Evolutionary conservation across 2,113 vertebrate genomes (phyloP), one percentile per base, ranked within the genome.

Genomic region (Stegastes partitus): DNA sequence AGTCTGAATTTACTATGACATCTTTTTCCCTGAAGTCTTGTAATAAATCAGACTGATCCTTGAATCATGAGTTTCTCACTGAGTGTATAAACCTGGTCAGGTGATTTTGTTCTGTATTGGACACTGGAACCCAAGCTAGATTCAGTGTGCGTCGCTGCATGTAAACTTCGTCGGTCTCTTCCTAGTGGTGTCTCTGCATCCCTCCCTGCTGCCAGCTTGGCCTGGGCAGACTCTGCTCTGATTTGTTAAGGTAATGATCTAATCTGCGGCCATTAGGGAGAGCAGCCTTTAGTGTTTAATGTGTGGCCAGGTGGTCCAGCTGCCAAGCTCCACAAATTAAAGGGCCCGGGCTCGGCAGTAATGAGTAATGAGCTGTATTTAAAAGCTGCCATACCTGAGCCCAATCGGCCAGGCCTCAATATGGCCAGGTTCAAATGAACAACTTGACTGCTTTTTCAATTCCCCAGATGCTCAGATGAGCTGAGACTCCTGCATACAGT

Each of bases 231-330:
- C 68, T 89, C 70, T 68, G 68, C 76, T 74, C 79, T 89, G 47
- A 54, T 92, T 94, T 92, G 93, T 89, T 93, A 92, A 84, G 77
- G 89, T 95, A 91, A 84, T 90, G 89, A 91, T 93, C 92, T 93
- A 85, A 93, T 94, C 91, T 90, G 74, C 66, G 68, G 74, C 89
- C 69, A 93, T 85, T 84, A 87, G 85, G 75, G 86, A 95, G 78
- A 90, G 83, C 89, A 92, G 92, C 86, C 83, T 90, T 89, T 85
- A 89, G 89, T 87, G 86, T 91, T 94, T 93, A 91, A 92, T 90
- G 88, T 80, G 88, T 83, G 93, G 87, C 92, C 93, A 95, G 93
- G 91, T 94, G 94, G 91, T 90, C 82, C 81, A 87, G 87, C 89
- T 93, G 89, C 89, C 80, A 88, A 81, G 84, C 85, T 81, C 68